A percentile compares a stretch with the other conserved stretches of the same genome.
Conservation (phyloP, 2,888 invertebrate genomes). For the Allophyes oxyacanthae region DNA sequence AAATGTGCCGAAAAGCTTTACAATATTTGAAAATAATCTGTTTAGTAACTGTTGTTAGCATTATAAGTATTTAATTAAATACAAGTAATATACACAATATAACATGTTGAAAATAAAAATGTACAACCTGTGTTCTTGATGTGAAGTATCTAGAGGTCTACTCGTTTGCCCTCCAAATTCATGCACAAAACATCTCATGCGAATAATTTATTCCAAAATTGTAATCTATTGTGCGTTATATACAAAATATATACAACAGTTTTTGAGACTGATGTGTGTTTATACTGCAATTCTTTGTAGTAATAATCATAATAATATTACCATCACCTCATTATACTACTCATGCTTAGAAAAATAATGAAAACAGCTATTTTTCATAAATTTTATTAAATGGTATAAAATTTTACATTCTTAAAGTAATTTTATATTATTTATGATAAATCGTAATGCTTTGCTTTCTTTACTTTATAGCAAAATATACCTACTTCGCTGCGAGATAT, state of each 20-base stretch:
- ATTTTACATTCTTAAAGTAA: slow-evolving; percentile 77
- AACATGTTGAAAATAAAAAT: slow-evolving; percentile 45
- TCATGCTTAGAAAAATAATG: slow-evolving; percentile 64
- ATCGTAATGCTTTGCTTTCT: slow-evolving; percentile 63
- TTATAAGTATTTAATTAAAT: slow-evolving; percentile 7
- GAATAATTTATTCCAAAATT: slow-evolving; percentile 62
- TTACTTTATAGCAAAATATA: slow-evolving; percentile 51
- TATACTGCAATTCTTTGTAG: neutral
- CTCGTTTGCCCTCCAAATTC: slow-evolving; percentile 54
- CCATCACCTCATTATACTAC: slow-evolving; percentile 36
- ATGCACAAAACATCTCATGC: slow-evolving; percentile 46
- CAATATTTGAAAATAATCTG: neutral
- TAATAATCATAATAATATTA: slow-evolving; percentile 24
- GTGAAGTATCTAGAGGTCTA: slow-evolving; percentile 56
- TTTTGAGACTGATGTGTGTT: slow-evolving; percentile 22
- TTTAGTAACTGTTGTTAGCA: slow-evolving; percentile 15
- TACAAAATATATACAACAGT: slow-evolving; percentile 48
- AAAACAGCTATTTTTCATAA: slow-evolving; percentile 67
- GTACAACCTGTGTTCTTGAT: slow-evolving; percentile 72
- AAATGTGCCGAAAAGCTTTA: slow-evolving; percentile 25
- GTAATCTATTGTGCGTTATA: slow-evolving; percentile 50
- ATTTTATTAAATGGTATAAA: slow-evolving; percentile 87
- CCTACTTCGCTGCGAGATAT: slow-evolving; percentile 55
- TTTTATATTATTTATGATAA: slow-evolving; percentile 73
- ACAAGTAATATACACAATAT: slow-evolving; percentile 14